Conservation (phyloP, 2,797 vertebrate genomes). For the Neopelma chrysocephalum region DNA sequence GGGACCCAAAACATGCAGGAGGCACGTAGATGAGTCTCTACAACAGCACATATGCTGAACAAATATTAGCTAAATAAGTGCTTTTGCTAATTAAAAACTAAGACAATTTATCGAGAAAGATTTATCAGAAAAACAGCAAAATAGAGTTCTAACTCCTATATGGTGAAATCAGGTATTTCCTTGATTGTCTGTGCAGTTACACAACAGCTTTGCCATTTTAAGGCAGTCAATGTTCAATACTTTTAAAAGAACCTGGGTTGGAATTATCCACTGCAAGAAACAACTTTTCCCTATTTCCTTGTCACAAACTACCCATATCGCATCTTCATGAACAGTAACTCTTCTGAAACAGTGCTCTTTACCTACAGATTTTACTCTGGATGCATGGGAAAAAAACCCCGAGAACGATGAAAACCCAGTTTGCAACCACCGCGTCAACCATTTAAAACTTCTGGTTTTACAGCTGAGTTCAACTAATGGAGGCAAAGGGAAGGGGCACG, state of each 20-base stretch:
- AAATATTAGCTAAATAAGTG: not conserved
- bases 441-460: not conserved
- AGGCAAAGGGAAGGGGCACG: not conserved
- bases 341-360: not conserved
- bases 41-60: not conserved
- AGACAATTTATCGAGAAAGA: not conserved
- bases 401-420: accelerated
- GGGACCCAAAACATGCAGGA: accelerated
- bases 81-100: not conserved
- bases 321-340: accelerated
- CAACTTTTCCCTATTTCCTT: not conserved
- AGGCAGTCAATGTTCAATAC: not conserved
- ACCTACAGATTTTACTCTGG: accelerated
- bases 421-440: not conserved
- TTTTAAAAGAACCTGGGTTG: not conserved
- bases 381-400: accelerated
- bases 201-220: not conserved
- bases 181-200: not conserved
- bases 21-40: accelerated
- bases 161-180: no score
- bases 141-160: not conserved
- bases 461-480: accelerated
- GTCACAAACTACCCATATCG: accelerated
- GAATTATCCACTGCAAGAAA: not conserved
- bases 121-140: not conserved